These are phyloP conservation scores for Osmoderma eremita DNA, from an alignment of 2,888 invertebrate genomes.

Conservation along the genomic window DNA sequence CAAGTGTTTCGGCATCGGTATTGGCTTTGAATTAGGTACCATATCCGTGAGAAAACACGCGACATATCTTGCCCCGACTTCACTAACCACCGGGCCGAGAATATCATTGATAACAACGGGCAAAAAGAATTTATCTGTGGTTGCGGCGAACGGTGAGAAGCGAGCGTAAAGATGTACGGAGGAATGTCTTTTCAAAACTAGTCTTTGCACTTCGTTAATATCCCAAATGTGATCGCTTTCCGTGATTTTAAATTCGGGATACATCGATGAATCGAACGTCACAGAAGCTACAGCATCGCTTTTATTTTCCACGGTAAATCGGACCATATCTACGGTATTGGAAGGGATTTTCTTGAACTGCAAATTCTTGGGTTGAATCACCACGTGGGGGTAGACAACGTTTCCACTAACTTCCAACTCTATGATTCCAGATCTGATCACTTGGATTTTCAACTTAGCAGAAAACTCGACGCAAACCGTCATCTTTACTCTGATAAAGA, in stretches of 20 bases:
- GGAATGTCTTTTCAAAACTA: slow-evolving; percentile 45
- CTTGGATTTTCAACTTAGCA: slow-evolving; percentile 3
- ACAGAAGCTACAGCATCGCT: slow-evolving; percentile 14
- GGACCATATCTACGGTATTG: slow-evolving; percentile 42
- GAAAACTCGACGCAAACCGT: slow-evolving; percentile 1
- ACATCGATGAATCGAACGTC: slow-evolving; percentile 32
- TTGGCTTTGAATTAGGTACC: neutral
- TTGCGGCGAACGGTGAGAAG: slow-evolving; percentile 61
- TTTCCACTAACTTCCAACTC: slow-evolving; percentile 31
- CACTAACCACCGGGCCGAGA: slow-evolving; percentile 67
- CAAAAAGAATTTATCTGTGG: slow-evolving; percentile 69
- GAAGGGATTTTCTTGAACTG: slow-evolving; percentile 45
- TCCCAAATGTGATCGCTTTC: slow-evolving; percentile 26
- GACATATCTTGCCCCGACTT: neutral
- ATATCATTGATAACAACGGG: slow-evolving; percentile 70
- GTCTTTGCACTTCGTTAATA: slow-evolving; percentile 53
- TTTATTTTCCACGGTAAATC: slow-evolving; percentile 40
- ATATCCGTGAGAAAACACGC: neutral
- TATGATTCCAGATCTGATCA: neutral
- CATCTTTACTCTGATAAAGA: slow-evolving; percentile 8
- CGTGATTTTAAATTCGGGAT: slow-evolving; percentile 28
- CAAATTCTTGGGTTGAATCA: slow-evolving; percentile 39
- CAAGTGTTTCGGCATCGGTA: slow-evolving; percentile 5
- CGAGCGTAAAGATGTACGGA: slow-evolving; percentile 57
- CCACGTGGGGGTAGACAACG: slow-evolving; percentile 40